Conservation (phyloP, 2,113 vertebrate species). For the Pelecanus crispus region DNA sequence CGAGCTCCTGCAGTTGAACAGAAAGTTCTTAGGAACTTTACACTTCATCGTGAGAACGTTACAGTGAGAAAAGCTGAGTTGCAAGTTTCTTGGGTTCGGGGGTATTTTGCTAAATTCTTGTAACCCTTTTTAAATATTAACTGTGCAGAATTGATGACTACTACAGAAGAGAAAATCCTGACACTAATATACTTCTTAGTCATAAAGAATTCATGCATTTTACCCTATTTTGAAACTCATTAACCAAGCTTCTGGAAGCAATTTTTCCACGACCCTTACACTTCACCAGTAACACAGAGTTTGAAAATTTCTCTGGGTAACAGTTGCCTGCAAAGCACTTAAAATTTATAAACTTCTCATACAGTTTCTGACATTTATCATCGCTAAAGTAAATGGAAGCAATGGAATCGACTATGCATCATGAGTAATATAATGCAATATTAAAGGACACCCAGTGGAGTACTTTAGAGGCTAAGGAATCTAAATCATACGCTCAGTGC, state of each 20-base stretch:
- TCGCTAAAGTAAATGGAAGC: constrained; percentile 63
- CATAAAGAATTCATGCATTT: constrained; percentile 41
- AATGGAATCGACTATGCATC: constrained; percentile 51
- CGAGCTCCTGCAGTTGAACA: not conserved
- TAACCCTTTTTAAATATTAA: constrained; percentile 23
- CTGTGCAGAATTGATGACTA: not conserved
- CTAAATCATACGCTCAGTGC: constrained; percentile 49
- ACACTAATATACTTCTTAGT: not conserved
- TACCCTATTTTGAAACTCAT: constrained; percentile 17
- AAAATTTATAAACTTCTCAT: constrained; percentile 39
- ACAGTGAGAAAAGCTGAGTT: not conserved
- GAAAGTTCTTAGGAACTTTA: not conserved
- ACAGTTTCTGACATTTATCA: constrained; percentile 50
- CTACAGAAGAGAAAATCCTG: not conserved
- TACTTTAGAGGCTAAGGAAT: constrained; percentile 17
- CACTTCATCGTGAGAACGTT: not conserved
- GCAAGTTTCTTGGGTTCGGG: not conserved
- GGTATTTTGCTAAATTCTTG: not conserved
- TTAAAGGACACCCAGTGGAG: constrained; percentile 63
- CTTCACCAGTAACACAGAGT: constrained; percentile 17
- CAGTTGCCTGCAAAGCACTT: constrained; percentile 44
- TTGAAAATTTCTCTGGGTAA: constrained; percentile 30
- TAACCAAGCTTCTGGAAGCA: constrained; percentile 9
- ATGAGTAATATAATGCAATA: constrained; percentile 52
- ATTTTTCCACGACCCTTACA: not conserved